These are phyloP conservation scores for Rhaphigaster nebulosa DNA, from an alignment of 2,888 invertebrate species.

Conservation along the genomic window DNA sequence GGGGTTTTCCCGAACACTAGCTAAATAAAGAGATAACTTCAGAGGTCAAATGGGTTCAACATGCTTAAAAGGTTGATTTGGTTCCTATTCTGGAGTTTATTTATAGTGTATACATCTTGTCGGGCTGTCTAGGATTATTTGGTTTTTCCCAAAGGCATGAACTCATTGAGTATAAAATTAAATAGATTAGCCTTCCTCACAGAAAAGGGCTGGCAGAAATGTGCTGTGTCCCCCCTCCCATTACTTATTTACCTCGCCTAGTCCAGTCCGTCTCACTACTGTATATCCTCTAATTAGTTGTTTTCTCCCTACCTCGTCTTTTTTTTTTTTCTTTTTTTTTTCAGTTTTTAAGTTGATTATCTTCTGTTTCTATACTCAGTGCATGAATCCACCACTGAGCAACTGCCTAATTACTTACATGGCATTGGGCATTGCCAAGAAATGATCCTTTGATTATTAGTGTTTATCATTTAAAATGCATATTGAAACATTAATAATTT, in stretches of 20 bases:
- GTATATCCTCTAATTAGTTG: no score
- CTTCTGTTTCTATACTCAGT: no score
- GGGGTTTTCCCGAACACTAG: neutral
- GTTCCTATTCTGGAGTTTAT: neutral
- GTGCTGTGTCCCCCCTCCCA: no score
- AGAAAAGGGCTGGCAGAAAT: no score
- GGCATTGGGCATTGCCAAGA: neutral
- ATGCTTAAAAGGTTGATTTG: neutral
- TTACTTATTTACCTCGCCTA: no score
- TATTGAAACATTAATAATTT: neutral
- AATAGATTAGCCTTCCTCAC: no score
- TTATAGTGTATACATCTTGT: neutral
- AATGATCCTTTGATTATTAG: neutral
- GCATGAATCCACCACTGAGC: neutral
- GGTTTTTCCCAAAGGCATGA: neutral
- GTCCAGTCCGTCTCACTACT: no score
- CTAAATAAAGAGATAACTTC: neutral
- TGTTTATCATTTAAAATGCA: neutral
- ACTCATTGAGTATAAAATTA: no score
- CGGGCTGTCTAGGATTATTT: neutral
- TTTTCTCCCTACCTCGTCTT: no score
- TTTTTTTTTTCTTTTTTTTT: no score
- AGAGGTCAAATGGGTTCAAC: neutral
- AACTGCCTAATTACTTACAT: neutral
- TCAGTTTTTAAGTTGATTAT: no score